Evolutionary conservation across 2,888 invertebrate species (phyloP).

Genomic region (Helobdella robusta): DNA sequence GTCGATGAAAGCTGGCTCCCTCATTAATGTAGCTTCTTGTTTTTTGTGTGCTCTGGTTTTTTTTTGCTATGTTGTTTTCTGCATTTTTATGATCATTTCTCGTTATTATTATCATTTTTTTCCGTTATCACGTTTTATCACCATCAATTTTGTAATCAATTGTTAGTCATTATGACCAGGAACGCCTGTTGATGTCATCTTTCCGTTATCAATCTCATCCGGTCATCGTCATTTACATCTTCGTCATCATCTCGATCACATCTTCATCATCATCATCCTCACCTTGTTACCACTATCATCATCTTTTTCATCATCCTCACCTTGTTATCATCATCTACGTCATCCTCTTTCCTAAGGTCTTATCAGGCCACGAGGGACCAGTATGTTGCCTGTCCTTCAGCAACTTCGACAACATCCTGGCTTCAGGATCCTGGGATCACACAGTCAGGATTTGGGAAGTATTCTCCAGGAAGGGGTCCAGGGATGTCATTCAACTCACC

Average conservation of each 20-base stretch:
- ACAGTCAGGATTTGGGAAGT: constrained; percentile 80
- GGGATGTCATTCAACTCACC: constrained; percentile 68
- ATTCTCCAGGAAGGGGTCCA: constrained; percentile 56
- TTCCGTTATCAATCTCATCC: too few relatives aligned
- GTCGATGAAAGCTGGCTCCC: constrained; percentile 82
- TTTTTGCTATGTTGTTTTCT: too few relatives aligned
- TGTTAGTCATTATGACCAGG: too few relatives aligned
- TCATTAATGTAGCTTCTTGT: constrained; percentile 79
- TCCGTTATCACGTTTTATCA: too few relatives aligned
- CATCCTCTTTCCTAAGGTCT: constrained; percentile 41
- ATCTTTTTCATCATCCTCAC: background rate
- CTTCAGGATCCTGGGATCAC: constrained; percentile 89
- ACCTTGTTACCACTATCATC: background rate
- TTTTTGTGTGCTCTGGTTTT: too few relatives aligned
- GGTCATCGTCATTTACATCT: background rate
- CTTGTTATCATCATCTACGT: background rate
- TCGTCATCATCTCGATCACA: background rate
- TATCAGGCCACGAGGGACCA: constrained; percentile 87
- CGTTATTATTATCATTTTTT: too few relatives aligned
- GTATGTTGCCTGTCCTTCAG: constrained; percentile 75
- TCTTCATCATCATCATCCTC: background rate
- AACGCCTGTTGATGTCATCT: too few relatives aligned
- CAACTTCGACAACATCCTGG: constrained; percentile 58
- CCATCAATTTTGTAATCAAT: too few relatives aligned
- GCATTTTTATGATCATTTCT: too few relatives aligned